Evolutionary conservation across 2,797 vertebrate genomes (phyloP).

Genomic region (Lutjanus argentimaculatus): DNA sequence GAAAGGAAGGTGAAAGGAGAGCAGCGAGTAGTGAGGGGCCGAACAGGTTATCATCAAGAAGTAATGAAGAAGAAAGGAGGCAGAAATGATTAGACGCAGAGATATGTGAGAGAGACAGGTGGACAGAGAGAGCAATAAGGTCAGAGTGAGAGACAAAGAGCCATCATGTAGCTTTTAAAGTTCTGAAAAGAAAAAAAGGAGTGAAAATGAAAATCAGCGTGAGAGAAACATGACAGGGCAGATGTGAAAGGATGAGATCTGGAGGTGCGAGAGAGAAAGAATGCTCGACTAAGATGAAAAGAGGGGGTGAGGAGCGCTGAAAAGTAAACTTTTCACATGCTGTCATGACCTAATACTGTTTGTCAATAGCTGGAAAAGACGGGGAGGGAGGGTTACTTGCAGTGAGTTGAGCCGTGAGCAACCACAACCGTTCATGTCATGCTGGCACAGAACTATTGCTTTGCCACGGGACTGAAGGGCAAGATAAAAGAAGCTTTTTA

Average conservation of each 20-base stretch:
- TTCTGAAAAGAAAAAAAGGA: neutral
- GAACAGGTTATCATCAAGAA: conserved; percentile 52
- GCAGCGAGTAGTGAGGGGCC: neutral
- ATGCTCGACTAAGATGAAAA: rapidly evolving
- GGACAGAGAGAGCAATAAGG: conserved; percentile 44
- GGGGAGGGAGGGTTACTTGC: neutral
- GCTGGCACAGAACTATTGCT: conserved; percentile 6
- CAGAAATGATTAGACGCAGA: conserved; percentile 47
- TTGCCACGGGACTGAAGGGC: neutral
- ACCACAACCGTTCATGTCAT: conserved; percentile 18
- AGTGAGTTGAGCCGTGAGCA: neutral
- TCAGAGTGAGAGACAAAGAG: conserved; percentile 47
- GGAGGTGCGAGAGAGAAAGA: conserved; percentile 3
- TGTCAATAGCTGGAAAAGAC: neutral
- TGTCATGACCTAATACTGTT: neutral
- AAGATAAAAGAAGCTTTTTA: neutral
- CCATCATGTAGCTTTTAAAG: conserved; percentile 27
- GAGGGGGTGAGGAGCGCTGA: neutral
- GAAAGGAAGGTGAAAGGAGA: conserved; percentile 34
- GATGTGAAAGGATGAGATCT: conserved; percentile 29
- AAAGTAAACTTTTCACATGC: neutral
- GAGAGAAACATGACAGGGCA: conserved; percentile 35
- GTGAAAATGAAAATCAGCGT: conserved; percentile 29
- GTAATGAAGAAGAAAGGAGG: conserved; percentile 59
- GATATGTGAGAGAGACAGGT: conserved; percentile 27